Percentiles rank a stretch among this genome's conserved stretches.
Evolutionary conservation across 2,797 vertebrate genomes (phyloP).

Genomic region (Parauchenoglanis ngamensis): DNA sequence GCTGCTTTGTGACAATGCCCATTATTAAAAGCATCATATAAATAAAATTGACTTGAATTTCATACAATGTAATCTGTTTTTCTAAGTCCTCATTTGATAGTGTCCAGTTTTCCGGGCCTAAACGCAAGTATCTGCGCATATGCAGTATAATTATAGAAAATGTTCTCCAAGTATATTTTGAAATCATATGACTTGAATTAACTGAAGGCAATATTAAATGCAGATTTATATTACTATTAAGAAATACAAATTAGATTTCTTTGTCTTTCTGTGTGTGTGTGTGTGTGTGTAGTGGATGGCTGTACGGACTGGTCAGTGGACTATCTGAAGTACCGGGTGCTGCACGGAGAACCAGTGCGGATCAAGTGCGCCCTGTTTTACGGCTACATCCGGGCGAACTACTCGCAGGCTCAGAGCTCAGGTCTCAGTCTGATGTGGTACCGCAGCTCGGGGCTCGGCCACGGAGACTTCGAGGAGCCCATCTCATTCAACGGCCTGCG

Average conservation of each 20-base stretch:
- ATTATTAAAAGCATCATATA: background rate
- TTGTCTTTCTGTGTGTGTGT: slow-evolving; percentile 28
- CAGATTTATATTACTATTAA: background rate
- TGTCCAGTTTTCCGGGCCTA: too few species aligned
- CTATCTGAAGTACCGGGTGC: slow-evolving; percentile 95
- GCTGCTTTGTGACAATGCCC: background rate
- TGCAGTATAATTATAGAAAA: background rate
- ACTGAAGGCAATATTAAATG: background rate
- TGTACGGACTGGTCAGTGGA: slow-evolving; percentile 99
- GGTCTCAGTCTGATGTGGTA: slow-evolving; percentile 99
- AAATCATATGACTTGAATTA: background rate
- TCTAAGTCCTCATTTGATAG: too few species aligned
- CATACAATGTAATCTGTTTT: background rate
- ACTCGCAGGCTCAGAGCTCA: slow-evolving; percentile 93
- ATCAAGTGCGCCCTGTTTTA: slow-evolving; percentile 99
- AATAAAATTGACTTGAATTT: background rate
- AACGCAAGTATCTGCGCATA: background rate
- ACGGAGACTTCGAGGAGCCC: slow-evolving; percentile 94
- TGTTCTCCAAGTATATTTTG: background rate
- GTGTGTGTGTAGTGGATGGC: slow-evolving; percentile 84
- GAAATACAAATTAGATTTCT: background rate
- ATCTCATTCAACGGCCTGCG: slow-evolving; percentile 94
- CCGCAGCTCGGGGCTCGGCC: slow-evolving; percentile 89
- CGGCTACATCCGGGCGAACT: slow-evolving; percentile 97
- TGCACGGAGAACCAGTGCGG: slow-evolving; percentile 94